Conservation (phyloP, 2,888 invertebrate genomes). For the Diaphora mendica region DNA sequence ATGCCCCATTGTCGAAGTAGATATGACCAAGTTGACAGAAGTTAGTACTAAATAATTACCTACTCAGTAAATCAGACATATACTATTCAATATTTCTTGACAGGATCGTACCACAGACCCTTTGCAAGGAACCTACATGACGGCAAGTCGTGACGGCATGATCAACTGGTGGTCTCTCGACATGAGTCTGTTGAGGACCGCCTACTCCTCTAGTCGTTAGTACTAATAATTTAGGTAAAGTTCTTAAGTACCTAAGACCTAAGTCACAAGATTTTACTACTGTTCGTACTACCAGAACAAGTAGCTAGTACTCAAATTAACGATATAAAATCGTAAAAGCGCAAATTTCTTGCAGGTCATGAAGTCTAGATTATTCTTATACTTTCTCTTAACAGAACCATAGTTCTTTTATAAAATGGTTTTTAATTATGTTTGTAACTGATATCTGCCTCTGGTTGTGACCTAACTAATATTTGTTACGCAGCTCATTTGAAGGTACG, state of each 20-base stretch:
- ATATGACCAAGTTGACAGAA: too few relatives aligned
- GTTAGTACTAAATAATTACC: too few relatives aligned
- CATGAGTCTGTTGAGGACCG: slow-evolving; percentile 88
- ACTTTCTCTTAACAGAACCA: not conserved
- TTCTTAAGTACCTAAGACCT: too few relatives aligned
- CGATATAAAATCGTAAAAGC: not conserved
- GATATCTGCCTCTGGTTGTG: not conserved
- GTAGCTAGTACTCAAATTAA: not conserved
- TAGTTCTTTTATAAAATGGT: too few relatives aligned
- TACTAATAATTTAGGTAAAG: slow-evolving; percentile 30
- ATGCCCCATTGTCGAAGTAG: too few relatives aligned
- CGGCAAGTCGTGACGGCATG: slow-evolving; percentile 91
- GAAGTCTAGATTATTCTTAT: not conserved
- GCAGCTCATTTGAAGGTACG: slow-evolving; percentile 87
- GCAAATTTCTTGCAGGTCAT: not conserved
- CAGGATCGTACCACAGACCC: slow-evolving; percentile 86
- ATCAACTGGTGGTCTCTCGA: slow-evolving; percentile 92
- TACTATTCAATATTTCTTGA: not conserved
- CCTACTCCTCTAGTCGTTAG: slow-evolving; percentile 88
- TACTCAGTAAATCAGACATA: too few relatives aligned
- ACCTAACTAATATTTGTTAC: not conserved
- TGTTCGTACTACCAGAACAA: not conserved
- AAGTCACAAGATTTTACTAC: too few relatives aligned
- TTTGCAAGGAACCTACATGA: slow-evolving; percentile 90
- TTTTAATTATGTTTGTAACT: too few relatives aligned